Percentiles rank a stretch among this genome's conserved stretches.
These are phyloP conservation scores for Tubiluchus corallicola DNA, from an alignment of 2,888 invertebrate species.

Conservation along the genomic window DNA sequence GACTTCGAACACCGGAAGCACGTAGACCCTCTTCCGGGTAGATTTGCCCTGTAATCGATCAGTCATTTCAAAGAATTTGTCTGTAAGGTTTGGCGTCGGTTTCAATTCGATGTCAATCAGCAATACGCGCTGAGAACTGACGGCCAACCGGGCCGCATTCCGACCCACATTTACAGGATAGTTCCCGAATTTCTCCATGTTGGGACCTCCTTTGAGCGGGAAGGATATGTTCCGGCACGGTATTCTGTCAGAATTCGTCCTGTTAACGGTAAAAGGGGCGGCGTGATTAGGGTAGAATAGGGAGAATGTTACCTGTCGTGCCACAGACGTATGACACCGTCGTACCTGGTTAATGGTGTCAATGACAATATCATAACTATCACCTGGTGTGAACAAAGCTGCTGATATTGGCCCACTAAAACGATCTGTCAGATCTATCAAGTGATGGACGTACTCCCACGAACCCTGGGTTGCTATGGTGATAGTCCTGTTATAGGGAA, in stretches of 20 bases:
- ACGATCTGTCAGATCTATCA: constrained; percentile 58
- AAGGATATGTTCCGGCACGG: too few species aligned
- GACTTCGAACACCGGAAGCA: constrained; percentile 73
- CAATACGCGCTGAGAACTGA: constrained; percentile 59
- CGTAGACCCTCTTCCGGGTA: too few species aligned
- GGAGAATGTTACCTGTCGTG: constrained; percentile 66
- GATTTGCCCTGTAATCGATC: too few species aligned
- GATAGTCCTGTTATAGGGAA: too few species aligned
- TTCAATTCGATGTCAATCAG: constrained; percentile 78
- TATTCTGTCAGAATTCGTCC: too few species aligned
- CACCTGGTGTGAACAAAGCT: constrained; percentile 71
- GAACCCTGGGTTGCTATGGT: constrained; percentile 89
- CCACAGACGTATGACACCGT: constrained; percentile 57
- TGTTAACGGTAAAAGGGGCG: constrained; percentile 36
- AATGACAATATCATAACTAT: constrained; percentile 42
- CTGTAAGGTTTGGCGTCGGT: constrained; percentile 54
- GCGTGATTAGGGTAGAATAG: constrained; percentile 49
- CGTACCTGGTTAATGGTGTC: constrained; percentile 44
- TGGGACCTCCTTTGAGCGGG: too few species aligned
- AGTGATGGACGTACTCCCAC: constrained; percentile 72
- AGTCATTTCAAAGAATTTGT: constrained; percentile 47
- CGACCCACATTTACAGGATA: constrained; percentile 79
- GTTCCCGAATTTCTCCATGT: too few species aligned
- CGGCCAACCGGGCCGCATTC: constrained; percentile 65
- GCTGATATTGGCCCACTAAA: constrained; percentile 80